Evolutionary conservation across 2,888 invertebrate species (phyloP).

Genomic region (Ferrisia virgata): DNA sequence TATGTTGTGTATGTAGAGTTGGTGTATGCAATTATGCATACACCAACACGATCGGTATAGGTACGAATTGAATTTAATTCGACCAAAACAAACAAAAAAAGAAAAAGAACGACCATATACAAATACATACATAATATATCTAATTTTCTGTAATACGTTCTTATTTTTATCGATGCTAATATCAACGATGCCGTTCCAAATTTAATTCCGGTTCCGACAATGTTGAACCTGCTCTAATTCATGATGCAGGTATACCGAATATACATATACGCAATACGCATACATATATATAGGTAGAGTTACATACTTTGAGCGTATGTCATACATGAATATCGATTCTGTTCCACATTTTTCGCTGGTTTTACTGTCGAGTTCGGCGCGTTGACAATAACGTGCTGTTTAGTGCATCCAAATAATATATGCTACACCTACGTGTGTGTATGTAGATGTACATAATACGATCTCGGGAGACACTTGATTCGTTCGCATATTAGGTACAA

Average conservation of each 20-base stretch:
- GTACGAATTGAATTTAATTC: not conserved
- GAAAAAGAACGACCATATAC: too few species aligned
- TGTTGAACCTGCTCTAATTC: constrained; percentile 5
- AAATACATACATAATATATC: too few species aligned
- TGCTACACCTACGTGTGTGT: not conserved
- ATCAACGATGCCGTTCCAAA: not conserved
- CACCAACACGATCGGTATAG: not conserved
- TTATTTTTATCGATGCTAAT: not conserved
- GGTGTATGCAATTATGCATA: too few species aligned
- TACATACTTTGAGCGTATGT: too few species aligned
- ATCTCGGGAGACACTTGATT: not conserved
- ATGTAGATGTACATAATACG: too few species aligned
- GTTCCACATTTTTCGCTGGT: not conserved
- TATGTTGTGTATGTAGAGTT: too few species aligned
- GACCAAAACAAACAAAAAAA: too few species aligned
- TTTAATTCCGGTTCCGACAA: constrained; percentile 10
- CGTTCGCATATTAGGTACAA: not conserved
- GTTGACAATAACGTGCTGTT: not conserved
- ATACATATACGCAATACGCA: too few species aligned
- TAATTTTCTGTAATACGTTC: not conserved
- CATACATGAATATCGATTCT: not conserved
- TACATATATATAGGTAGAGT: too few species aligned
- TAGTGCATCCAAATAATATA: too few species aligned
- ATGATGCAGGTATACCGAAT: not conserved
- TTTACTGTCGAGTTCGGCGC: not conserved